Base-by-base conservation (phyloP, 2,113 vertebrate genomes). In the Hystrix brachyura region DNA sequence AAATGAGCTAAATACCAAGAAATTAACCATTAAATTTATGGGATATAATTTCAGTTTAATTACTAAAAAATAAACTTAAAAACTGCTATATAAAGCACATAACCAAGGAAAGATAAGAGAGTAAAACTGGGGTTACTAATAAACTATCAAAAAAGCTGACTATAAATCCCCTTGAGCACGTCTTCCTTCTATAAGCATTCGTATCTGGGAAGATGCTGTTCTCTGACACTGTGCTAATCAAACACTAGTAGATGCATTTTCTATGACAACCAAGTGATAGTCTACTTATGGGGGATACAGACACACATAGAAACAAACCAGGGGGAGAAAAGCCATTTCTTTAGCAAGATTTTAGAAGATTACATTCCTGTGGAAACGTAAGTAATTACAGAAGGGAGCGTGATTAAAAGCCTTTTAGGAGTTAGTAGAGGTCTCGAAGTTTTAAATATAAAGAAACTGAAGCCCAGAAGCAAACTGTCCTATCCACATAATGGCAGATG, bases 361-460 rank as follows among this genome's bases (percentile, higher is more conserved):
- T 65, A 81, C 55, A 27, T 51, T 59, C 43, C 38, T 51, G 18
- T 89, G n/a, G 38, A 90, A 57, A 74, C 17, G 4, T 46, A 1
- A 57, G 59, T 92, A 78, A 94, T 57, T 90, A 48, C 18, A 87
- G 43, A 74, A 87, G 7, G 67, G 3, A 1, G 29, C 1, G n/a
- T 19, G 1, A 32, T 19, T 67, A 82, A 38, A 76, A 76, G 80
- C n/a, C 19, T 51, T 80, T 71, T 7, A 59, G 59, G 51, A 96
- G 12, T 69, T 51, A 53, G 17, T 3, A 62, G 34, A 74, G 11
- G 12, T 43, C 53, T 79, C 19, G 43, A 5, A 71, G 38, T 19
- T 78, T 82, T 29, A 59, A 38, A 94, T 76, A 91, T 86, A 74
- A 82, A 90, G 62, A 90, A 86, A 92, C n/a, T 64, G 57, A 91